These are phyloP conservation scores for Carcinoscorpius rotundicauda DNA, from an alignment of 1,140 invertebrate species.

Conservation along the genomic window DNA sequence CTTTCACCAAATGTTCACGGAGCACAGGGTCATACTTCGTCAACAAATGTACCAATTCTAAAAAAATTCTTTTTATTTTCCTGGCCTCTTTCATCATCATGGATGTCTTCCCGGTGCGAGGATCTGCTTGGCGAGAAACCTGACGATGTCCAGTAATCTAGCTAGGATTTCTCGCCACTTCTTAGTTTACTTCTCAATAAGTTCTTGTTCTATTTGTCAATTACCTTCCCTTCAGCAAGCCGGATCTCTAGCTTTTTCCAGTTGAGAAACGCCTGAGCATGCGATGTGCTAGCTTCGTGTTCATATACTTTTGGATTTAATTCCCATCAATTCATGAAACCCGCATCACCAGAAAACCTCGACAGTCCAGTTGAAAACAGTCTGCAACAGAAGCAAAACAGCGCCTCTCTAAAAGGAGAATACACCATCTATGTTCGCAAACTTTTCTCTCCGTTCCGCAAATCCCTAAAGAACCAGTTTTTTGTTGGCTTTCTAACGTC, in stretches of 20 bases:
- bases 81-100: neutral
- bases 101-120: constrained; percentile 3
- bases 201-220: constrained; percentile 1
- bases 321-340: constrained; percentile 7
- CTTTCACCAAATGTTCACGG: constrained; percentile 12
- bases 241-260: constrained; percentile 6
- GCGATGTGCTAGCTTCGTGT: neutral
- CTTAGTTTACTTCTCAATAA: neutral
- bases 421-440: too few species aligned
- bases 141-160: constrained; percentile 8
- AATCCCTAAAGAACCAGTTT: too few species aligned
- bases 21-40: constrained; percentile 17
- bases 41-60: constrained; percentile 14
- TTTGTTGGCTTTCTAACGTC: too few species aligned
- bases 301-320: neutral
- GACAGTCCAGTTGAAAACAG: too few species aligned
- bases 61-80: constrained; percentile 13
- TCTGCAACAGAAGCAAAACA: too few species aligned
- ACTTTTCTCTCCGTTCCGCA: too few species aligned
- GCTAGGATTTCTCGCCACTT: constrained; percentile 7
- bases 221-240: neutral
- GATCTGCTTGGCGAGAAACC: constrained; percentile 9
- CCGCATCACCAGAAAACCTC: too few species aligned
- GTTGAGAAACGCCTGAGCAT: constrained; percentile 2
- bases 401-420: too few species aligned